Base-by-base conservation (phyloP, 2,888 invertebrate genomes). In the Drosophila parthenogenetica region DNA sequence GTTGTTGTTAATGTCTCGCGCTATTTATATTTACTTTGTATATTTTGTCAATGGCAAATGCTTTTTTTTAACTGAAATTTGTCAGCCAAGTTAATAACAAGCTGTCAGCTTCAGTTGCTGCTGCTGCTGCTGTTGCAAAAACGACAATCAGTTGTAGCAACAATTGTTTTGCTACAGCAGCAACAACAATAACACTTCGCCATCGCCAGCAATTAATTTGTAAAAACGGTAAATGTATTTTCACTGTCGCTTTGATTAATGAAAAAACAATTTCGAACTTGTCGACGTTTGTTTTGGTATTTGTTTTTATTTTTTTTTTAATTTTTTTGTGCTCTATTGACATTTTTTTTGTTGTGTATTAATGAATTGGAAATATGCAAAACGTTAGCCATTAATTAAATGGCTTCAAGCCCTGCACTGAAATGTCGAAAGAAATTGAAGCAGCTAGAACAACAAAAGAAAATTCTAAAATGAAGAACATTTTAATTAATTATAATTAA, bases 161-260 rank as follows among this genome's bases (percentile, higher is more conserved):
- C 80, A 82, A 83, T 83, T 83, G 84, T 84, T 72, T 75, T 67
- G 73, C 73, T 45, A 19, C 43, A 63, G 5, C 57, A 69, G n/a
- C 69, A 61, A 45, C 68, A 66, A 40, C 58, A 64, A 32, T 63
- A 70, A 60, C 49, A 32, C 54, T 51, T 67, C 61, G 58, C 49
- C 62, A 65, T 61, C 60, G 58, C 40, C 62, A 64, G 70, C 65
- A 77, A 77, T 79, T 79, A 79, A 73, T 77, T 70, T 73, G 58
- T 64, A 63, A 69, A 66, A 67, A 73, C 69, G 69, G 67, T 77
- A 67, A 63, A 68, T 70, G 73, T 82, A 82, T 78, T 79, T 79
- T 79, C 83, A 55, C 73, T 77, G 70, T 46, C 70, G 70, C 69
- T 75, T 77, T 84, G 86, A 84, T 84, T 84, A 84, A 84, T 84